phyloP scores from a whole-genome alignment of 1,140 invertebrate species.

The Pseudachorutes palmiensis region DNA sequence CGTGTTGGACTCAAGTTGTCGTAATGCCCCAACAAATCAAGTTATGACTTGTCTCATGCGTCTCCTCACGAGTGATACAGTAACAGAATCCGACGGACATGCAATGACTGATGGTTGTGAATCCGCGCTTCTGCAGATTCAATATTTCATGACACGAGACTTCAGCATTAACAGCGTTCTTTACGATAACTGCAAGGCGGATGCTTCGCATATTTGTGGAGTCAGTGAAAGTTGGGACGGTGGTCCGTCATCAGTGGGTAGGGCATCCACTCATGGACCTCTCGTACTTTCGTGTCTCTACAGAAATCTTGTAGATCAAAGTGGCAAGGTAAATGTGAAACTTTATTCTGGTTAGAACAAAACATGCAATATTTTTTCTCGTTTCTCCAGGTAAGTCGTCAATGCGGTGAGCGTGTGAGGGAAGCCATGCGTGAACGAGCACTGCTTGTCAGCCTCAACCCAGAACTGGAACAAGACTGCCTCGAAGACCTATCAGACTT shows the following conservation, averaged over 20 bases:
- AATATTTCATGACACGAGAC: slow-evolving; percentile 92
- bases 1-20: slow-evolving; percentile 50
- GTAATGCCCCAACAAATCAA: slow-evolving; percentile 15
- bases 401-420: slow-evolving; percentile 65
- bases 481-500: slow-evolving; percentile 70
- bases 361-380: too few relatives aligned
- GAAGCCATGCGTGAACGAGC: slow-evolving; percentile 87
- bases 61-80: slow-evolving; percentile 24
- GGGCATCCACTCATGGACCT: slow-evolving; percentile 61
- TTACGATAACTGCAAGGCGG: slow-evolving; percentile 75
- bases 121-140: slow-evolving; percentile 83
- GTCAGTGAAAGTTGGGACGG: slow-evolving; percentile 63
- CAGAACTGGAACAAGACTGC: slow-evolving; percentile 86
- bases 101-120: slow-evolving; percentile 82
- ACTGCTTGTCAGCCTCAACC: slow-evolving; percentile 81
- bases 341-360: too few relatives aligned
- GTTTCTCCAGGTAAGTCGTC: slow-evolving; percentile 39
- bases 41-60: slow-evolving; percentile 35
- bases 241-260: slow-evolving; percentile 52
- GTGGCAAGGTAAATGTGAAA: slow-evolving; percentile 51
- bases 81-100: slow-evolving; percentile 19
- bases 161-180: slow-evolving; percentile 85
- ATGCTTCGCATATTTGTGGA: slow-evolving; percentile 73
- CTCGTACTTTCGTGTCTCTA: slow-evolving; percentile 88
- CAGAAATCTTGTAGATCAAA: slow-evolving; percentile 63